These are phyloP conservation scores for Heliconius congener DNA, from an alignment of 1,140 invertebrate genomes.

Conservation along the genomic window DNA sequence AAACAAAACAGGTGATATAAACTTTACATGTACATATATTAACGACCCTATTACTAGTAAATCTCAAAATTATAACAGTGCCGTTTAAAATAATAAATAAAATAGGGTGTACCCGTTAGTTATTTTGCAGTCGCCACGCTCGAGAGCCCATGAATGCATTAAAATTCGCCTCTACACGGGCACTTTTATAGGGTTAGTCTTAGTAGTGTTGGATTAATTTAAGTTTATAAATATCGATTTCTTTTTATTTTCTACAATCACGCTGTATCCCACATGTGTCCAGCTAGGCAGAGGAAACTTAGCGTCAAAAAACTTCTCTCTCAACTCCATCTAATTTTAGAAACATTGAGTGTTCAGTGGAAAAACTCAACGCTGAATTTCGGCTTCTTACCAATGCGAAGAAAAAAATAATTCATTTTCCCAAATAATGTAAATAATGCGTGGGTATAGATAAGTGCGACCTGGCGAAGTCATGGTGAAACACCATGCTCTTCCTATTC, in stretches of 20 bases:
- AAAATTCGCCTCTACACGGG: conserved; percentile 60
- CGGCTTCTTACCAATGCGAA: no score
- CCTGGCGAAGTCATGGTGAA: no score
- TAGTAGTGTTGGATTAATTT: neutral
- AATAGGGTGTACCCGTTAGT: conserved; percentile 46
- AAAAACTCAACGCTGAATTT: no score
- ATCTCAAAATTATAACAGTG: conserved; percentile 65
- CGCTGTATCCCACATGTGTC: no score
- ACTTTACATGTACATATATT: conserved; percentile 13
- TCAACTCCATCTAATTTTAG: neutral
- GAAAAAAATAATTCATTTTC: no score
- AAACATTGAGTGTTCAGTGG: no score
- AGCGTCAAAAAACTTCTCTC: no score
- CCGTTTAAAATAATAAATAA: conserved; percentile 79
- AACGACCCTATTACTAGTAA: conserved; percentile 46
- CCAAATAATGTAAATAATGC: no score
- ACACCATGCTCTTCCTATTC: no score
- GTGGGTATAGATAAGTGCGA: no score
- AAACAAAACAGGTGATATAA: conserved; percentile 50
- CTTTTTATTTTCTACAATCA: neutral
- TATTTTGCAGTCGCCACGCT: conserved; percentile 75
- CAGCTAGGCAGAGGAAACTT: no score
- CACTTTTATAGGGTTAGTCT: conserved; percentile 57
- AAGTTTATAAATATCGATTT: neutral
- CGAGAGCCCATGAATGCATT: conserved; percentile 78